Evolutionary conservation across 2,113 vertebrate species (phyloP), one percentile per base, ranked within the genome.

Genomic region (Glareola pratincola): DNA sequence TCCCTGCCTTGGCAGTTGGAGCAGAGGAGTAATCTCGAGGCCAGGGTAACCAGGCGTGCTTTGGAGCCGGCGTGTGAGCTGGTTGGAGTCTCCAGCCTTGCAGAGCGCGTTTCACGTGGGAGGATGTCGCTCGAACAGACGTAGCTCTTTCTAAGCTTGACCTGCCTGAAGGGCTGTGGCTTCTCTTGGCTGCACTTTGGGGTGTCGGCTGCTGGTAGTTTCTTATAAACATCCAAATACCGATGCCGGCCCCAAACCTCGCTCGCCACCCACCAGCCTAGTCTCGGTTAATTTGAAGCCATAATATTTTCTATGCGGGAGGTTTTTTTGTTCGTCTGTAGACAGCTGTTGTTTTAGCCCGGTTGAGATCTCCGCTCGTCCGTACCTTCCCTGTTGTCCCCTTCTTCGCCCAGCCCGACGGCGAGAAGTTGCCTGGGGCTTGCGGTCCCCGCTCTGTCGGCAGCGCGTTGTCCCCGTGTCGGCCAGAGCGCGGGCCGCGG

Each of bases 271-370:
- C 76, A 88, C 94, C 92, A 89, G 92, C 90, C 90, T 73, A 63
- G 82, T 86, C 68, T 71, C 2, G 2, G 75, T 95, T 95, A 74
- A 88, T 94, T 94, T 94, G 68, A 97, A 97, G 96, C 95, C 96
- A 93, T 96, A 96, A 69, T 75, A 48, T 77, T 94, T 95, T 86
- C 88, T 92, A 5, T 77, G 9, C 3, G 17, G 27, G 63, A 45
- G 41, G 11, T 4, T 12, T 23, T 79, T 94, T 88, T 90, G 56
- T 91, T 86, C 57, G 90, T 90, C 76, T 77, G 37, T 92, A 80
- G 90, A 76, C 74, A 86, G 47, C 71, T 67, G 57, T 63, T 85
- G 53, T 37, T 75, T 81, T 64, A 80, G 77, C 62, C 78, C 10
- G 3, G 74, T 66, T 51, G 39, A 86, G 88, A 77, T 66, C 90